Base-by-base conservation (phyloP, 2,888 invertebrate genomes). In the Sphecodes monilicornis region DNA sequence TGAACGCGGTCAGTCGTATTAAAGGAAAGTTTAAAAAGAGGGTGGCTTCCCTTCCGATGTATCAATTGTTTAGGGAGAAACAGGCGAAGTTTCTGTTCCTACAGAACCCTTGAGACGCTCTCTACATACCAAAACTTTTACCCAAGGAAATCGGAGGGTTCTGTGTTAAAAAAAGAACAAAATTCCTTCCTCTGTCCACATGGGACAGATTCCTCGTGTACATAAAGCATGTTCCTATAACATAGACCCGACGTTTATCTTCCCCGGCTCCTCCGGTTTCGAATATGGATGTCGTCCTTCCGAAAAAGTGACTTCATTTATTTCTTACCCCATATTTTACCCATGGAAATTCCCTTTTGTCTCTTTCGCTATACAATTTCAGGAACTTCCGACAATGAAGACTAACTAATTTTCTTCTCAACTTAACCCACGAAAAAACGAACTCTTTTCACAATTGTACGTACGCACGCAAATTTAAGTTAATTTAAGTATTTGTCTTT, bases 51-150 rank as follows among this genome's bases (percentile, higher is more conserved):
- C 78, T 80, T 80, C 64, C 76, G 70, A 71, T 77, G 90, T 82
- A 88, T 88, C 90, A 86, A 88, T 90, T 88, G 90, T 90, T 85
- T 83, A 73, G 87, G 76, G 70, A 80, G 74, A 69, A 82, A 66
- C 43, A 57, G 60, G 75, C 64, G 50, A 84, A 85, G 80, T 89
- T 88, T 83, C 78, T 80, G 80, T 71, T 78, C 86, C 83, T 82
- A 86, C 84, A 78, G 86, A 86, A 71, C 88, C 91, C 88, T 22
- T 39, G 91, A 84, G 85, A 78, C 68, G 39, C 50, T 41, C 29
- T 69, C 73, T 76, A 41, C 80, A 75, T 39, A 76, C 70, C 78
- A 72, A 86, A 89, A 89, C 60, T 88, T 89, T 84, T 22, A 75
- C 46, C 77, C 18, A 68, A 77, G 68, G 68, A 80, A 79, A 83